A percentile compares a stretch with the other conserved stretches of the same genome.
Evolutionary conservation across 2,113 vertebrate species (phyloP).

Genomic region (Cervus canadensis): DNA sequence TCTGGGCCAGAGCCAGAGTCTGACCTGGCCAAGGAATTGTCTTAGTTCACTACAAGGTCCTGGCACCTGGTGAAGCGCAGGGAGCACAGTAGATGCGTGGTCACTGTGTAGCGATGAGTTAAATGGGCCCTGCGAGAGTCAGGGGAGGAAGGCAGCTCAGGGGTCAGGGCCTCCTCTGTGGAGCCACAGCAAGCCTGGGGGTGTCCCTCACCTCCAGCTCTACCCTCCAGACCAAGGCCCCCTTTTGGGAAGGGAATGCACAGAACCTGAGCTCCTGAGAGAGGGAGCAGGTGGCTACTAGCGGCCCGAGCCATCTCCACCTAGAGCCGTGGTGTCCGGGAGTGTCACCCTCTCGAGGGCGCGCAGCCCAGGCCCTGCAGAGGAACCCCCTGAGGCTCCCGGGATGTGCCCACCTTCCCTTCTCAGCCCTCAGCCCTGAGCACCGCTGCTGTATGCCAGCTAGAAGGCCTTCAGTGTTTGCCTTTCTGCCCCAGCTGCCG

Average conservation of each 20-base stretch:
- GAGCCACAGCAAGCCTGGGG: neutral
- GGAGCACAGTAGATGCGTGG: accelerated
- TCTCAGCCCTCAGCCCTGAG: neutral
- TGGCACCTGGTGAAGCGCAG: neutral
- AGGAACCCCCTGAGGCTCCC: neutral
- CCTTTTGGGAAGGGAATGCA: neutral
- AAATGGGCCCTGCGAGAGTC: neutral
- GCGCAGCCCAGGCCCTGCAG: neutral
- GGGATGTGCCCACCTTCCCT: too few species aligned
- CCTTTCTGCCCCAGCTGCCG: neutral
- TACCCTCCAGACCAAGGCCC: neutral
- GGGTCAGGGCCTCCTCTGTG: neutral
- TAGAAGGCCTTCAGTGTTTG: neutral
- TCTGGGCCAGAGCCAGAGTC: neutral
- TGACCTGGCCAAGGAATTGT: too few species aligned
- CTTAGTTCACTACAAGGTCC: neutral
- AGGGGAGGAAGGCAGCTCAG: neutral
- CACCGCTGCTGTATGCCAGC: neutral
- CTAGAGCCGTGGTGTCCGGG: neutral
- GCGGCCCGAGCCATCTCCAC: neutral
- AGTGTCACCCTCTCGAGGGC: neutral
- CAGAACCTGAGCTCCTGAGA: neutral
- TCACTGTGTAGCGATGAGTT: neutral
- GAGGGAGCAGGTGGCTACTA: neutral
- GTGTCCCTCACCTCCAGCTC: neutral